Evolutionary conservation across 2,113 vertebrate species (phyloP).

Genomic region (Fregetta grallaria): DNA sequence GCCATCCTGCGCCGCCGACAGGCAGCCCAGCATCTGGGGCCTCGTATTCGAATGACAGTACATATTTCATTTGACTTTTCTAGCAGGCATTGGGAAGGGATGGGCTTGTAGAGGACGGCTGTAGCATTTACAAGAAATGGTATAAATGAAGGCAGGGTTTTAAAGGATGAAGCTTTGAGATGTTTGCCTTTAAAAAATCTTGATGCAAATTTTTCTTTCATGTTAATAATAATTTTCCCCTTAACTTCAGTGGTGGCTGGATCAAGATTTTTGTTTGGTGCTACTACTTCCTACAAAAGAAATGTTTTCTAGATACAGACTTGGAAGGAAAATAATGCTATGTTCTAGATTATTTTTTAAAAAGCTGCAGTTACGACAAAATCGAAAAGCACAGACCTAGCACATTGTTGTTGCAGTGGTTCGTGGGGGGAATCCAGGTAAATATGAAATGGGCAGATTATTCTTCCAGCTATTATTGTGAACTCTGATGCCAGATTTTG

Average conservation of each 20-base stretch:
- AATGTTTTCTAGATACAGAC: neutral
- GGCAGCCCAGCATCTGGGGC: neutral
- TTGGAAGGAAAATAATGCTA: neutral
- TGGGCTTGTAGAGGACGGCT: neutral
- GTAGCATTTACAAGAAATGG: neutral
- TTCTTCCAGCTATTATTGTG: neutral
- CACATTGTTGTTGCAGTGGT: neutral
- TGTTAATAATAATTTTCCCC: neutral
- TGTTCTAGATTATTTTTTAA: neutral
- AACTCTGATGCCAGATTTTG: neutral
- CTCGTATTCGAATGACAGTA: neutral
- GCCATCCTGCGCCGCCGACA: neutral
- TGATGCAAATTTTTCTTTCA: neutral
- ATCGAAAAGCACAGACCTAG: neutral
- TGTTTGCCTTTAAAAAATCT: neutral
- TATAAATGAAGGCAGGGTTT: neutral
- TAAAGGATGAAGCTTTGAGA: neutral
- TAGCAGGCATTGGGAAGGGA: neutral
- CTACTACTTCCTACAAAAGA: neutral
- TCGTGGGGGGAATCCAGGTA: neutral
- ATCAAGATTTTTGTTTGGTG: neutral
- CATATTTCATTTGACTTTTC: neutral
- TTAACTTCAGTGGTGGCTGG: neutral
- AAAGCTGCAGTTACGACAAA: neutral
- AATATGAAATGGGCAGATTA: neutral